These are phyloP conservation scores for Macrophya annulata DNA, from an alignment of 2,888 invertebrate species.

Conservation along the genomic window DNA sequence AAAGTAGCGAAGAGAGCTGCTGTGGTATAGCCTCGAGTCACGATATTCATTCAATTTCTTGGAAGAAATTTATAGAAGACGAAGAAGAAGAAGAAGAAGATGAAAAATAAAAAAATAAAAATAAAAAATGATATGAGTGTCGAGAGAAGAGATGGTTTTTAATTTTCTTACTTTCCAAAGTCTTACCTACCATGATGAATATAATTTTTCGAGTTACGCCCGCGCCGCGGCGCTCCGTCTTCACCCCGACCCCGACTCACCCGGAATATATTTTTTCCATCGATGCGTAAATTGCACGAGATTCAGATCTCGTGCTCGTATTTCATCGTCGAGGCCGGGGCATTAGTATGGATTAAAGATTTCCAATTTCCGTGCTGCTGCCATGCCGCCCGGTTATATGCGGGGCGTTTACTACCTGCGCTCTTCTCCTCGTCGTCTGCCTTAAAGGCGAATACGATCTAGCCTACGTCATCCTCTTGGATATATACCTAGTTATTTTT, in stretches of 20 bases:
- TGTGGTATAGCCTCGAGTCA: not conserved
- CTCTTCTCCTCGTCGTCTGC: not conserved
- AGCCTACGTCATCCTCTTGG: slow-evolving; percentile 37
- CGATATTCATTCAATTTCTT: slow-evolving; percentile 10
- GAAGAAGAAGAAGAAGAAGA: not conserved
- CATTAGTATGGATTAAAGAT: slow-evolving; percentile 54
- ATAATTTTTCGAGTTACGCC: not conserved
- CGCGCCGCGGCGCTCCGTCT: not conserved
- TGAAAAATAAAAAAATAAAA: not conserved
- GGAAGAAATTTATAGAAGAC: not conserved
- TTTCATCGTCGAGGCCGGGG: slow-evolving; percentile 33
- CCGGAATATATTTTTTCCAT: slow-evolving; percentile 25
- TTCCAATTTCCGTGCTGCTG: slow-evolving; percentile 42
- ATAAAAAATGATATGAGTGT: not conserved
- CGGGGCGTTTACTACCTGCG: slow-evolving; percentile 33
- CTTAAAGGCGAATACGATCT: slow-evolving; percentile 37
- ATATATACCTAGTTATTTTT: not conserved
- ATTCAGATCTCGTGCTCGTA: slow-evolving; percentile 28
- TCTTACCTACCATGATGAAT: not conserved
- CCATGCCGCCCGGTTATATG: slow-evolving; percentile 18
- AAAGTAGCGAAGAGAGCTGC: not conserved
- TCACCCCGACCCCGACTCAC: not conserved
- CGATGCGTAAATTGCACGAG: slow-evolving; percentile 32
- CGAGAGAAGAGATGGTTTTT: not conserved
- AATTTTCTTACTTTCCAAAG: not conserved